Evolutionary conservation across 2,888 invertebrate species (phyloP), one percentile per base, ranked within the genome.

Genomic region (Sympetrum striolatum): DNA sequence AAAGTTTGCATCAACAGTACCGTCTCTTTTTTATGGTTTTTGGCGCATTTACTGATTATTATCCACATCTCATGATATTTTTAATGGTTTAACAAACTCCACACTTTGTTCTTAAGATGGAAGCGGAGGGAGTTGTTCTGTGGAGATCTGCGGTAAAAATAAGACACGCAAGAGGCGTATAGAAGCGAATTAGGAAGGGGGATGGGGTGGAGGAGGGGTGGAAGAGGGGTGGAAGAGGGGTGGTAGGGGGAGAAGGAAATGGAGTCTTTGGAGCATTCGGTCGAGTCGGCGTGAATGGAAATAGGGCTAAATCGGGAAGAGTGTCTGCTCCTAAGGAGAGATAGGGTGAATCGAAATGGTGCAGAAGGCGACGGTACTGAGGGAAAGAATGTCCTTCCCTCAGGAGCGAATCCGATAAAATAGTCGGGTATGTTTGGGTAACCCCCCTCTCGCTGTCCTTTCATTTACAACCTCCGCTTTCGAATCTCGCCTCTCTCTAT

Each of bases 261-360:
- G 31, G 58, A 12, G 58, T 14, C 35, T 25, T 48, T 10, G 31
- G 73, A 73, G 73, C 10, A n/a, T 31, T 53, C 86, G 31, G 12
- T 60, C 58, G 82, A 82, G 82, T 53, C 58, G 86, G 37, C 86
- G 86, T 86, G 86, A 86, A 86, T 86, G 60, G 86, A 60, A 86
- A 86, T 86, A 60, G 60, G 86, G 58, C 60, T 86, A 86, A 86
- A 86, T 86, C 39, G 86, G 60, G 37, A 37, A 86, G 86, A 86
- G 86, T n/a, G 86, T 86, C 60, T 86, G 60, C 37, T 35, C 35
- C 44, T 58, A 64, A 86, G n/a, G 60, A 60, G 60, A 86, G 86
- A 86, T 86, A 86, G 86, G 10, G 73, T 39, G 82, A 15, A 44
- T 44, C 10, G 44, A 8, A 82, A 35, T 53, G n/a, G 81, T n/a